Base-by-base conservation (phyloP, 2,888 invertebrate species). In the Ophioninae sp. region DNA sequence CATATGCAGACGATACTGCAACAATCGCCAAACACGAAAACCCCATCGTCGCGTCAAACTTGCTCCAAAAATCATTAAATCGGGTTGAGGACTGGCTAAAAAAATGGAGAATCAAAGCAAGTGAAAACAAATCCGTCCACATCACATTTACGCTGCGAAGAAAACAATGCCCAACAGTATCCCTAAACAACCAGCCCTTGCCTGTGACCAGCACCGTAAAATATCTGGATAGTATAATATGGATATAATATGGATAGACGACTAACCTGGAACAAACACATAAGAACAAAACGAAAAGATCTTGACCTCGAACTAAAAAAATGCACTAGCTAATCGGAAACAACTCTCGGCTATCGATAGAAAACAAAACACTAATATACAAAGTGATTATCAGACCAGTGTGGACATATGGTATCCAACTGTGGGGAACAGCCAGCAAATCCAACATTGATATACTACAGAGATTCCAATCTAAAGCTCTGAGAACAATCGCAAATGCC, bases 191-290 rank as follows among this genome's bases (percentile, higher is more conserved):
- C n/a, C 63, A 78, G 30, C 63, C 58, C 8, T 64, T 87, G 0
- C 85, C 87, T 20, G 73, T 68, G 30, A 58, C 30, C 10, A 76
- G 85, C 68, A 68, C 74, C 17, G 87, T 83, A 2, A 86, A 87
- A 84, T 88, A 87, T 75, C 84, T 89, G 0, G 87, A n/a, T n/a
- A n/a, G n/a, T n/a, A n/a, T n/a, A n/a, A n/a, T n/a, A n/a, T n/a
- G 86, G 3, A 83, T 89, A 22, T 83, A 85, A 56, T 79, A n/a
- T 87, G 8, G 87, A 88, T 68, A 65, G 79, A 41, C 74, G 83
- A 44, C 69, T 87, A 2, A 86, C 77, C 20, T 88, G 86, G 85
- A 71, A 23, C 58, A 78, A 69, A 39, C 86, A 87, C 65, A 84
- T 84, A 13, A 77, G 22, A 61, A 72, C 73, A 9, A 86, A 87